Evolutionary conservation across 2,888 invertebrate species (phyloP).

Genomic region (Eupithecia inturbata): DNA sequence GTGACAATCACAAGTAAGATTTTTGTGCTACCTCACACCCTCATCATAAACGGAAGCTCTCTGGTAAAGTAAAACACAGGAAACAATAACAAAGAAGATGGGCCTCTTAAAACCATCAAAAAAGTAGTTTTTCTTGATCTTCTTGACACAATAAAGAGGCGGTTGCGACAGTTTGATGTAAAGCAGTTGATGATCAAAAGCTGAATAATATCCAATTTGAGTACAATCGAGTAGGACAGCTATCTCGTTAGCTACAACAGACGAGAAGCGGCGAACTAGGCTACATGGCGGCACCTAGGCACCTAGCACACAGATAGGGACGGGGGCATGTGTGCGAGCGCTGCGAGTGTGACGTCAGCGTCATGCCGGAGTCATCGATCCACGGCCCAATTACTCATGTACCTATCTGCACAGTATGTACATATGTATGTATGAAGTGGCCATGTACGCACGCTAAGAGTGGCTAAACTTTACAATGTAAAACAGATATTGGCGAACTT

Average conservation of each 20-base stretch:
- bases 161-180: too few species aligned
- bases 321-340: conserved; percentile 4
- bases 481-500: conserved; percentile 19
- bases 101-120: too few species aligned
- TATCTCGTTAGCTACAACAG: background rate
- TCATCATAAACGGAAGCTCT: too few species aligned
- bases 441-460: conserved; percentile 5
- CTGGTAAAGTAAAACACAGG: too few species aligned
- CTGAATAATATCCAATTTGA: background rate
- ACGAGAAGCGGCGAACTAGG: too few species aligned
- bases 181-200: background rate
- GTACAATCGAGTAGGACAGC: background rate
- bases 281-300: too few species aligned
- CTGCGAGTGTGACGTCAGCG: conserved; percentile 34
- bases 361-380: conserved; percentile 59
- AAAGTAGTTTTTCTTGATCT: too few species aligned
- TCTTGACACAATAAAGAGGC: too few species aligned
- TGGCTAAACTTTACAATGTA: conserved; percentile 25
- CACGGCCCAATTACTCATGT: conserved; percentile 56
- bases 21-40: too few species aligned
- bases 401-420: conserved; percentile 33
- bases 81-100: too few species aligned
- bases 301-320: background rate
- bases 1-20: too few species aligned
- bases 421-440: background rate